Percentiles rank a stretch among this genome's conserved stretches.
phyloP scores from a whole-genome alignment of 1,140 invertebrate genomes.

The Hypothenemus hampei region DNA sequence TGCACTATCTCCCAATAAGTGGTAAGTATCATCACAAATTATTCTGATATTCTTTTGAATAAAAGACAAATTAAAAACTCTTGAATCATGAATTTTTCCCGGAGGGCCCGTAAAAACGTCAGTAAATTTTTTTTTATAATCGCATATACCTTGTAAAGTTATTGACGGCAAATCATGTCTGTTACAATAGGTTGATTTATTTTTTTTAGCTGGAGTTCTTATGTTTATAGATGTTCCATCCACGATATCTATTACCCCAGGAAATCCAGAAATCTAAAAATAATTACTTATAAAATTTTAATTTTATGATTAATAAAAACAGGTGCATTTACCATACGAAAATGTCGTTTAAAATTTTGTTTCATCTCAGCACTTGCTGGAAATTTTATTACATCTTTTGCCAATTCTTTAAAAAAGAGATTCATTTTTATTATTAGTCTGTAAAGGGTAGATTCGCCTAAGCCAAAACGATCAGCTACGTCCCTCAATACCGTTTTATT shows the following conservation, averaged over 20 bases:
- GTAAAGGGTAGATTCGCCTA: background rate
- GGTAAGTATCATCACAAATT: conserved; percentile 15
- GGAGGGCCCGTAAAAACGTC: background rate
- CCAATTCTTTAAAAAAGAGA: background rate
- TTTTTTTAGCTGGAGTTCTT: background rate
- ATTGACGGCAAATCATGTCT: background rate
- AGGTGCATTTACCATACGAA: background rate
- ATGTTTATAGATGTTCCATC: background rate
- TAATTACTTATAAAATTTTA: conserved; percentile 4
- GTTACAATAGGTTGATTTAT: background rate
- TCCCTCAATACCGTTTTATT: background rate
- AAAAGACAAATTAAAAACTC: background rate
- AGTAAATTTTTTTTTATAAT: background rate
- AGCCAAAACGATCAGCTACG: background rate
- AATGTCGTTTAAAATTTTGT: background rate
- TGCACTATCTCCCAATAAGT: conserved; percentile 41
- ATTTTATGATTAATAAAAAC: background rate
- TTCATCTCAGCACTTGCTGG: background rate
- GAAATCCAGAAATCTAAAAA: background rate
- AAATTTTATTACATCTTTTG: background rate
- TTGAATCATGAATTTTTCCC: background rate
- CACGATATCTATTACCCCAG: background rate
- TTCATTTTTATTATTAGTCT: background rate
- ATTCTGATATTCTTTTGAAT: background rate
- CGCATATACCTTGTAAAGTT: background rate